Percentiles rank a stretch among this genome's conserved stretches.
Evolutionary conservation across 2,113 vertebrate genomes (phyloP).

Genomic region (Pelmatolapia mariae): DNA sequence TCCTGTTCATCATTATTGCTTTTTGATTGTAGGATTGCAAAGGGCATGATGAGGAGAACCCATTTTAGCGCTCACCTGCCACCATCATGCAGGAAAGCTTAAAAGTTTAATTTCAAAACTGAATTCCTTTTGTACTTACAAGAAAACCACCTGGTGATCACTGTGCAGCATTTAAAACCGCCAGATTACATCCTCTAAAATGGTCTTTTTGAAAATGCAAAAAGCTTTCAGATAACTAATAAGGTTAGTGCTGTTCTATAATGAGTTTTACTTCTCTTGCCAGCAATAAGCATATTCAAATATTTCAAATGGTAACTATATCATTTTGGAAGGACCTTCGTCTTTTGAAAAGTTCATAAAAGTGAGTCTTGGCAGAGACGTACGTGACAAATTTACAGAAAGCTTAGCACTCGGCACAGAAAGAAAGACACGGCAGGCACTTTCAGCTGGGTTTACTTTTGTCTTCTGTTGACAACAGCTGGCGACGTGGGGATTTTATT

Average conservation of each 20-base stretch:
- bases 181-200: not conserved
- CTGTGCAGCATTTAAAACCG: not conserved
- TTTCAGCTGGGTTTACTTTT: conserved; percentile 59
- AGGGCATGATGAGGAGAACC: not conserved
- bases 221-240: not conserved
- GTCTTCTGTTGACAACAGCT: conserved; percentile 54
- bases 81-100: not conserved
- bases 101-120: not conserved
- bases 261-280: not conserved
- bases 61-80: not conserved
- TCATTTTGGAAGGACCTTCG: not conserved
- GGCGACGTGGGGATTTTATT: conserved; percentile 37
- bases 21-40: not conserved
- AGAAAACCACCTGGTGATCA: not conserved
- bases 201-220: not conserved
- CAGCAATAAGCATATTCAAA: not conserved
- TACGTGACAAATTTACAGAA: not conserved
- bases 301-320: not conserved
- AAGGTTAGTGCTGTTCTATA: not conserved
- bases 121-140: not conserved
- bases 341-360: conserved; percentile 3
- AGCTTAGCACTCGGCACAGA: not conserved
- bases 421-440: not conserved
- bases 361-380: not conserved
- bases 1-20: not conserved